Conservation (phyloP, 2,113 vertebrate species). For the Aramus guarauna region DNA sequence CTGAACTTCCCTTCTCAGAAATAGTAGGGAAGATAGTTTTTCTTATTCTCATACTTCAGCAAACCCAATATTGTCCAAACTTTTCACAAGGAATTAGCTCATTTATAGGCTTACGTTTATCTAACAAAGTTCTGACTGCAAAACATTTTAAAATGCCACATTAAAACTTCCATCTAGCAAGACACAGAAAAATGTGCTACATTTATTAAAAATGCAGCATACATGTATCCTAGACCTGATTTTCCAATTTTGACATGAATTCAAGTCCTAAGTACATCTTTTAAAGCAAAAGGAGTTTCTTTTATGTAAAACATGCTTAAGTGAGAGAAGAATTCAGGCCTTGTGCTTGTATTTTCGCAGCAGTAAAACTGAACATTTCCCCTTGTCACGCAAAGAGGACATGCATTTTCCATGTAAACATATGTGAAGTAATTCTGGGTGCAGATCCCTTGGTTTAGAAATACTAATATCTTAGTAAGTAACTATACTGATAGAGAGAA, state of each 20-base stretch:
- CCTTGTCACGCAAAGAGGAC: neutral
- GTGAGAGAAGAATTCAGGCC: neutral
- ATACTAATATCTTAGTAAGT: slow-evolving; percentile 11
- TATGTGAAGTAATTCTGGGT: neutral
- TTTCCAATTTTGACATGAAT: neutral
- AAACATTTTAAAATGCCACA: neutral
- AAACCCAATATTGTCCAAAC: neutral
- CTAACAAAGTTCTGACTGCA: neutral
- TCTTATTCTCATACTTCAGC: neutral
- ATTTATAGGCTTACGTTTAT: neutral
- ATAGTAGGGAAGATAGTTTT: neutral
- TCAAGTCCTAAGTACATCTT: neutral
- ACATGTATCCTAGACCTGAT: neutral
- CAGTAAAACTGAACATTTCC: neutral
- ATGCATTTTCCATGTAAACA: neutral
- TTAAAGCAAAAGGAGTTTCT: neutral
- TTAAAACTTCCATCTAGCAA: neutral
- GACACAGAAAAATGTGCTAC: neutral
- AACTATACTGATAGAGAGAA: slow-evolving; percentile 9
- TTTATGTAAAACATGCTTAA: neutral
- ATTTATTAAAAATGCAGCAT: neutral
- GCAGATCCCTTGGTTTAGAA: neutral
- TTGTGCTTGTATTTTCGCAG: neutral
- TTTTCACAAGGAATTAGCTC: neutral
- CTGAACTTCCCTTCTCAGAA: neutral